Percentiles rank a stretch among this genome's conserved stretches.
phyloP scores from a whole-genome alignment of 1,140 invertebrate species.

The Ceratosolen fusciceps region DNA sequence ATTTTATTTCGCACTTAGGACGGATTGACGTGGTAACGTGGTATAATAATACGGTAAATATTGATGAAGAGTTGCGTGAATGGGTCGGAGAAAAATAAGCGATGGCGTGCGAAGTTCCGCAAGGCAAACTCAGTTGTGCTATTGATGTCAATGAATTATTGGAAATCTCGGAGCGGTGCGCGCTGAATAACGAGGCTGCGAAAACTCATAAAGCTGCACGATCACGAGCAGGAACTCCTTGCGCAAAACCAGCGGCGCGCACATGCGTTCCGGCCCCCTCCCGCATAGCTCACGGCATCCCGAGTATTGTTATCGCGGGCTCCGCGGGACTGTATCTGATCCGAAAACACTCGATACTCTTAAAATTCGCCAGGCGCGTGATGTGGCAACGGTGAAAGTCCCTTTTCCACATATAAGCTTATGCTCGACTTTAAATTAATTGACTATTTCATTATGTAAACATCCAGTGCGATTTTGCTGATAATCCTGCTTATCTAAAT shows the following conservation, averaged over 20 bases:
- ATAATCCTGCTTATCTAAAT: conserved; percentile 32
- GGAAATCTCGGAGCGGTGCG: conserved; percentile 3
- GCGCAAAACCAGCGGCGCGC: conserved; percentile 35
- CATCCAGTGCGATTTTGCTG: neutral
- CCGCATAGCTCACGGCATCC: conserved; percentile 56
- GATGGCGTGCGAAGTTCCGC: conserved; percentile 26
- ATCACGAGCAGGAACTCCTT: conserved; percentile 26
- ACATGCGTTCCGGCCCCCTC: conserved; percentile 51
- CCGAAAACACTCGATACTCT: conserved; percentile 50
- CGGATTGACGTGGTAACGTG: neutral
- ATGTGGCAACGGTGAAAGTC: conserved; percentile 67
- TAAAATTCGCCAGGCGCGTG: conserved; percentile 14
- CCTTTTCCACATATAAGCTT: conserved; percentile 52
- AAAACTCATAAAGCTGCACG: neutral
- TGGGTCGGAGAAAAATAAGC: conserved; percentile 12
- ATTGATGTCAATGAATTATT: conserved; percentile 35
- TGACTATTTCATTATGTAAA: conserved; percentile 50
- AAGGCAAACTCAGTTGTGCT: conserved; percentile 28
- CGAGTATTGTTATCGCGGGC: conserved; percentile 62
- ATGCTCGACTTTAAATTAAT: conserved; percentile 68
- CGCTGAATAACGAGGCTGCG: neutral
- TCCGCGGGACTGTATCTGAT: conserved; percentile 55
- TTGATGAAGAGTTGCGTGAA: conserved; percentile 27
- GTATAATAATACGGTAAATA: conserved; percentile 13
- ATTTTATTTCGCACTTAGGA: neutral